Conservation (phyloP, 2,113 vertebrate genomes). For the Sebastes schlegelii region DNA sequence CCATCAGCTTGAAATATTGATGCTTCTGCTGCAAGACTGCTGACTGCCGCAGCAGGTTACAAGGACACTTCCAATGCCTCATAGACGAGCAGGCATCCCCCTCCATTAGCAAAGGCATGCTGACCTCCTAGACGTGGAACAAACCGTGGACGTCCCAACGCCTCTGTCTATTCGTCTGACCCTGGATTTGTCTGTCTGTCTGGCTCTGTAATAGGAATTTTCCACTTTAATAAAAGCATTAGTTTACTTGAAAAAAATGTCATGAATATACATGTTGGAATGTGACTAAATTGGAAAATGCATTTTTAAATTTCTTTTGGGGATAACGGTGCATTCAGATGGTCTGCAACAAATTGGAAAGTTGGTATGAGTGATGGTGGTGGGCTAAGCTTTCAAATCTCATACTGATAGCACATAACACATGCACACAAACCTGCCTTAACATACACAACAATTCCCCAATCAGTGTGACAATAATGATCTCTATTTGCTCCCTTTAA, state of each 20-base stretch:
- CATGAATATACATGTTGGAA: too few species aligned
- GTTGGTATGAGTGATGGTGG: too few species aligned
- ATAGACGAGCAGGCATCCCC: conserved; percentile 1
- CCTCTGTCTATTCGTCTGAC: not conserved
- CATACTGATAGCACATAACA: too few species aligned
- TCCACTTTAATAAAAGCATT: not conserved
- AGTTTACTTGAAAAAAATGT: not conserved
- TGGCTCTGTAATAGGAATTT: not conserved
- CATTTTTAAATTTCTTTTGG: too few species aligned
- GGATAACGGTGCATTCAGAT: too few species aligned
- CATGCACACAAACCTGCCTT: too few species aligned
- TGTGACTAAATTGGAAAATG: too few species aligned
- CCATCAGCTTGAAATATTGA: conserved; percentile 75
- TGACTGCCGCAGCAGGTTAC: conserved; percentile 46
- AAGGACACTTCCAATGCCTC: conserved; percentile 46
- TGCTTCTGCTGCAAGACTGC: conserved; percentile 53
- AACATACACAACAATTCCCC: not conserved
- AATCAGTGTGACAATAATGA: not conserved
- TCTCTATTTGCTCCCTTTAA: not conserved
- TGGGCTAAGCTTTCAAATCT: too few species aligned
- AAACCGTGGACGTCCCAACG: not conserved
- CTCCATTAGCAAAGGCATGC: conserved; percentile 13
- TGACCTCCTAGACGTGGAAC: conserved; percentile 15
- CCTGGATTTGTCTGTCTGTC: not conserved
- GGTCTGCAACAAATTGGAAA: too few species aligned